A percentile compares a stretch with the other conserved stretches of the same genome.
phyloP scores from a whole-genome alignment of 2,113 vertebrate species.

The Trematomus loennbergii region DNA sequence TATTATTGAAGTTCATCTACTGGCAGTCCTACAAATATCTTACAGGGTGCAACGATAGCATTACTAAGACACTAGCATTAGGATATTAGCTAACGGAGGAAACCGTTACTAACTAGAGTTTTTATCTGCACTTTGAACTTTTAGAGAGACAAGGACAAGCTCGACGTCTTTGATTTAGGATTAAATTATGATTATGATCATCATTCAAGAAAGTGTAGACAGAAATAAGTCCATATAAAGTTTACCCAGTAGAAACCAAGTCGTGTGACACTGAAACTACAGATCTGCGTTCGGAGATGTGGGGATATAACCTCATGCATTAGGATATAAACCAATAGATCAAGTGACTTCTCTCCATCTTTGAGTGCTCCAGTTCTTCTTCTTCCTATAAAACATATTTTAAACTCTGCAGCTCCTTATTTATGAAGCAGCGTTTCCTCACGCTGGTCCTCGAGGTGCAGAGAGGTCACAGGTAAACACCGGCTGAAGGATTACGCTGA shows the following conservation, averaged over 20 bases:
- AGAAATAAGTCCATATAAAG: background rate
- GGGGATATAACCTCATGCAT: background rate
- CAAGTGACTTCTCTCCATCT: background rate
- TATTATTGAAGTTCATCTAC: too few relatives aligned
- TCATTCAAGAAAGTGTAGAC: background rate
- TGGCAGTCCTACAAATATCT: too few relatives aligned
- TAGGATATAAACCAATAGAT: background rate
- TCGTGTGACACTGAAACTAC: background rate
- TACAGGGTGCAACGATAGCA: too few relatives aligned
- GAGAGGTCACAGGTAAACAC: constrained; percentile 59
- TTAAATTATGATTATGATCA: too few relatives aligned
- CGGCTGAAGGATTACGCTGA: constrained; percentile 41
- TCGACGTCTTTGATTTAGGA: too few relatives aligned
- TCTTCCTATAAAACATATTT: background rate
- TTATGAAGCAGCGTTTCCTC: constrained; percentile 36
- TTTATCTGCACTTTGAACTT: too few relatives aligned
- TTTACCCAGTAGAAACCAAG: background rate
- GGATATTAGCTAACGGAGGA: too few relatives aligned
- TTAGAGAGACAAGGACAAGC: too few relatives aligned
- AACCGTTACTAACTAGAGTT: too few relatives aligned
- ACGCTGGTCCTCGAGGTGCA: constrained; percentile 41
- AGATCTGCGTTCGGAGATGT: background rate
- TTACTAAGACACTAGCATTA: too few relatives aligned
- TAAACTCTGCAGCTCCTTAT: constrained; percentile 7
- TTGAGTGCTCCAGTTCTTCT: constrained; percentile 42